Evolutionary conservation across 2,113 vertebrate species (phyloP).

Genomic region (Ranitomeya variabilis): DNA sequence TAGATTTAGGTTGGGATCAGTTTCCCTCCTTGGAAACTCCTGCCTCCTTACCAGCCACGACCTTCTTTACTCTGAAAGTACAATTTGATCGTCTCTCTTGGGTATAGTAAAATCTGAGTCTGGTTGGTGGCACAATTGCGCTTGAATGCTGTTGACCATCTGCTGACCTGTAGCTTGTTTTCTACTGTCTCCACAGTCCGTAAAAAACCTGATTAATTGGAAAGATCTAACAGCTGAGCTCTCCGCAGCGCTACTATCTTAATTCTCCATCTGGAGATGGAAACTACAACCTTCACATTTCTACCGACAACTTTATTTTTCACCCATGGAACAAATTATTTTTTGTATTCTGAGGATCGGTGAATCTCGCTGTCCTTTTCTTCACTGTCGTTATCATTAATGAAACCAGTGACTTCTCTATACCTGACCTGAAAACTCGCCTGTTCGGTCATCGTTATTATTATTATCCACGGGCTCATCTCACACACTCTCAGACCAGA

Average conservation of each 20-base stretch:
- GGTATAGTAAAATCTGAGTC: neutral
- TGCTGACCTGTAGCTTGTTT: slow-evolving; percentile 55
- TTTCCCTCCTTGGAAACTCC: neutral
- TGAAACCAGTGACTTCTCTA: neutral
- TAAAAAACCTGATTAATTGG: slow-evolving; percentile 56
- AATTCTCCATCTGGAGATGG: slow-evolving; percentile 51
- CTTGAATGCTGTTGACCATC: slow-evolving; percentile 49
- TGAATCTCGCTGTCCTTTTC: neutral
- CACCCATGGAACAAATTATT: slow-evolving; percentile 16
- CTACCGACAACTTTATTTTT: slow-evolving; percentile 41
- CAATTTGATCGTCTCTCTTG: neutral
- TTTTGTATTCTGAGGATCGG: neutral
- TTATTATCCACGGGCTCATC: neutral
- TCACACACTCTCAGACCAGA: neutral
- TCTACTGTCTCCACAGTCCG: slow-evolving; percentile 48
- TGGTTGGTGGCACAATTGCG: slow-evolving; percentile 5
- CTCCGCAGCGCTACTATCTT: slow-evolving; percentile 32
- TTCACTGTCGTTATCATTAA: neutral
- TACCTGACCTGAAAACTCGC: neutral
- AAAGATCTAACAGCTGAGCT: slow-evolving; percentile 51
- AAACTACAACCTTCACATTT: slow-evolving; percentile 31
- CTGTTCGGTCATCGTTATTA: neutral
- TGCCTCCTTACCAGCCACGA: neutral
- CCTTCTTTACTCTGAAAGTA: neutral
- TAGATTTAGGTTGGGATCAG: neutral